Percentiles rank a stretch among this genome's conserved stretches.
phyloP scores from a whole-genome alignment of 2,113 vertebrate genomes.

The Platichthys stellatus region DNA sequence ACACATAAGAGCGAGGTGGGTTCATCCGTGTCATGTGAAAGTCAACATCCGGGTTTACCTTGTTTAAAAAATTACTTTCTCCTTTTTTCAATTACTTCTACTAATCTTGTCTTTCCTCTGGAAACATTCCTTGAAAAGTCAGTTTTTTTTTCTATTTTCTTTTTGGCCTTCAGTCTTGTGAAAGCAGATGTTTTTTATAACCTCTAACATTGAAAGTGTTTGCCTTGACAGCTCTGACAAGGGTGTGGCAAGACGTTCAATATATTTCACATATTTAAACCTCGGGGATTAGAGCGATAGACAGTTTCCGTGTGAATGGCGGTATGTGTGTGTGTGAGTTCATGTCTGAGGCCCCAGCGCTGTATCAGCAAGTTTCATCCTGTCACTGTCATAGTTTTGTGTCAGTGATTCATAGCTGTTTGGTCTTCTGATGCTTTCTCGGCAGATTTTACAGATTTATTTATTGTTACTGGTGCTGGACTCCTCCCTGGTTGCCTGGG shows the following conservation, averaged over 20 bases:
- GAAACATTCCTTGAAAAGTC: too few relatives aligned
- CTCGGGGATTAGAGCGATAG: neutral
- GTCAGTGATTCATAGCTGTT: neutral
- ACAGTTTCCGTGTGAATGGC: neutral
- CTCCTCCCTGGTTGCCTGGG: neutral
- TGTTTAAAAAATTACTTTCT: too few relatives aligned
- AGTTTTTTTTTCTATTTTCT: neutral
- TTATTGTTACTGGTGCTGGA: neutral
- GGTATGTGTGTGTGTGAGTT: neutral
- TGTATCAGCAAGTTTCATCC: constrained; percentile 10
- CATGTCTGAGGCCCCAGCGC: too few relatives aligned
- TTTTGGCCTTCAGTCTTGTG: constrained; percentile 5
- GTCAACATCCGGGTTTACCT: too few relatives aligned
- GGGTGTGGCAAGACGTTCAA: constrained; percentile 27
- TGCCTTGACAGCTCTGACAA: neutral
- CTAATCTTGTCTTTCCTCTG: too few relatives aligned
- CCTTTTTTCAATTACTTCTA: neutral
- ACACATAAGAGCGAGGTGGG: too few relatives aligned
- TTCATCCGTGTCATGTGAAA: too few relatives aligned
- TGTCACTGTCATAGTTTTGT: neutral
- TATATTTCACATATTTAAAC: neutral
- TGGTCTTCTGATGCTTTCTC: neutral
- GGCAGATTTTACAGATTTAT: neutral
- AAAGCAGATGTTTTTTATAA: constrained; percentile 35
- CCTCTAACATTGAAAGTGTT: neutral